A percentile compares a stretch with the other conserved stretches of the same genome.
phyloP scores from a whole-genome alignment of 2,113 vertebrate genomes.

The Ochotona curzoniae region DNA sequence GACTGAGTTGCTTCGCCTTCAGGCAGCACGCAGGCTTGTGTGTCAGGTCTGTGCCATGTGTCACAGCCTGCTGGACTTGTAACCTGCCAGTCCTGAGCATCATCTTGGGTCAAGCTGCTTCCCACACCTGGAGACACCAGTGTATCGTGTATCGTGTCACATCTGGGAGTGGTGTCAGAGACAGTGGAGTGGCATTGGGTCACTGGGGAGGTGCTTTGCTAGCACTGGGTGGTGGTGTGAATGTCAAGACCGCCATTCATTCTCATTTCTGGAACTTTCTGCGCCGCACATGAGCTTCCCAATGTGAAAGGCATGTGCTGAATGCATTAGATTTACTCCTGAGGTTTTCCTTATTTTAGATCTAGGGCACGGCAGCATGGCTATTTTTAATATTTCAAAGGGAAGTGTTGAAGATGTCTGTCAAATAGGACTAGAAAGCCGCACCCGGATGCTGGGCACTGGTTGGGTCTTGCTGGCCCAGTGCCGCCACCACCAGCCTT shows the following conservation, averaged over 20 bases:
- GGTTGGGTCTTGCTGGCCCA: fast-evolving
- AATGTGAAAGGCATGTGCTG: not conserved
- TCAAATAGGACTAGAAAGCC: not conserved
- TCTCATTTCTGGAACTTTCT: not conserved
- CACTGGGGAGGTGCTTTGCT: not conserved
- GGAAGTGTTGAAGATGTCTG: not conserved
- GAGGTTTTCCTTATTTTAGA: slow-evolving; percentile 56
- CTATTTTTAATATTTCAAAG: slow-evolving; percentile 61
- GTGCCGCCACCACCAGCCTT: not conserved
- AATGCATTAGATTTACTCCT: not conserved
- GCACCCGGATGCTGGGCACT: fast-evolving
- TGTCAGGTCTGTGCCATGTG: not conserved
- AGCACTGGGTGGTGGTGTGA: not conserved
- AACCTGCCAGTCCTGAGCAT: not conserved
- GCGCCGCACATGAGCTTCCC: fast-evolving
- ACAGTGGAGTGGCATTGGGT: not conserved
- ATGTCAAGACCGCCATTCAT: not conserved
- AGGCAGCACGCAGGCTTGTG: not conserved
- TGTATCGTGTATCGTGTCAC: not conserved
- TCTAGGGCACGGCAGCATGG: slow-evolving; percentile 32
- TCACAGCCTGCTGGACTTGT: fast-evolving
- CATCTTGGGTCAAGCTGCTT: not conserved
- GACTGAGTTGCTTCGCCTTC: not conserved
- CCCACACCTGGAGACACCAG: not conserved
- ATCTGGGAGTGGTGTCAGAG: not conserved